These are phyloP conservation scores for Nezara viridula DNA, from an alignment of 2,888 invertebrate genomes.

Conservation along the genomic window DNA sequence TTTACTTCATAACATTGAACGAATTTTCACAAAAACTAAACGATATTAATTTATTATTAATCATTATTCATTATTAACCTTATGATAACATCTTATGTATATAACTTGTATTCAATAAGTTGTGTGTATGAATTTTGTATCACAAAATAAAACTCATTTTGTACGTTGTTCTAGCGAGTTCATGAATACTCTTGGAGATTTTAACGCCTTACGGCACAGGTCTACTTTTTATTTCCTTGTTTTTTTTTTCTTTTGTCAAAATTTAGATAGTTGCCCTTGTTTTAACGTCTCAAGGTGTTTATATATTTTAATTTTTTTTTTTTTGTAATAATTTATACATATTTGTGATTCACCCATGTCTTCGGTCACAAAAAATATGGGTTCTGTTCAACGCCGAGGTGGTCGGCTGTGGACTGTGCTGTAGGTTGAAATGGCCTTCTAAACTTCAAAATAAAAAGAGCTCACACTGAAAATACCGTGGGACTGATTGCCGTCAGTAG, in stretches of 20 bases:
- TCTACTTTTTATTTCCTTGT: not conserved
- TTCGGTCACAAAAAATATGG: not conserved
- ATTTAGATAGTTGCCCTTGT: not conserved
- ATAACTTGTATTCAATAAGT: not conserved
- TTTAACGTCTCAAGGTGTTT: not conserved
- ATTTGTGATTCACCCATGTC: not conserved
- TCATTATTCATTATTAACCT: not conserved
- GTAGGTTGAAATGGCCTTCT: conserved; percentile 6
- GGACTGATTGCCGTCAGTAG: not conserved
- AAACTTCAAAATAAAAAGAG: not conserved
- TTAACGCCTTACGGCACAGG: not conserved
- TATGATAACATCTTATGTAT: not conserved
- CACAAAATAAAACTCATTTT: not conserved
- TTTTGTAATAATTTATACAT: not conserved
- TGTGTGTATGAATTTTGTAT: not conserved
- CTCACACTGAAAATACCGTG: not conserved
- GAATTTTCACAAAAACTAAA: not conserved
- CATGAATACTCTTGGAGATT: not conserved
- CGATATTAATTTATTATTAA: not conserved
- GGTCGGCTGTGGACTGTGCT: not conserved
- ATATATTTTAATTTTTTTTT: not conserved
- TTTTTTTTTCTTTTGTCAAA: not conserved
- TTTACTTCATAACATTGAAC: not conserved
- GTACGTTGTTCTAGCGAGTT: not conserved
- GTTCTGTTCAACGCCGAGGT: not conserved